phyloP scores from a whole-genome alignment of 2,888 invertebrate genomes.

The Drosophila anomelani region DNA sequence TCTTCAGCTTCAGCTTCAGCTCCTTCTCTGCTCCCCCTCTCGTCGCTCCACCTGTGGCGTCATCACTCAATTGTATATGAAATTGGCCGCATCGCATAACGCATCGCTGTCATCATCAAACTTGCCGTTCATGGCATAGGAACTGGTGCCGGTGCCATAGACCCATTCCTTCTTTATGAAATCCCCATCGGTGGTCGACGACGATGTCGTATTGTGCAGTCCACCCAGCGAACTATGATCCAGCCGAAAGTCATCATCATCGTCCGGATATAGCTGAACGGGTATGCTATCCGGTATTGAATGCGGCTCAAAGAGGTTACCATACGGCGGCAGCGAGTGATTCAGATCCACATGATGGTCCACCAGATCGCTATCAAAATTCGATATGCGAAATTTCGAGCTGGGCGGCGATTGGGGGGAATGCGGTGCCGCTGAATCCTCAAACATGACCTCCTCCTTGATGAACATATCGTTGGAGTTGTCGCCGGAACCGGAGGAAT shows the following conservation, averaged over 20 bases:
- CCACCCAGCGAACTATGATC: slow-evolving; percentile 83
- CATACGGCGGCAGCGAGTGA: slow-evolving; percentile 83
- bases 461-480: slow-evolving; percentile 84
- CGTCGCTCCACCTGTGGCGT: not conserved
- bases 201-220: slow-evolving; percentile 82
- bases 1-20: slow-evolving; percentile 3
- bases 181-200: slow-evolving; percentile 83
- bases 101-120: slow-evolving; percentile 84
- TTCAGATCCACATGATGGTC: slow-evolving; percentile 83
- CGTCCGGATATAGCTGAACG: slow-evolving; percentile 83
- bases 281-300: slow-evolving; percentile 84
- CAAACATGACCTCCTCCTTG: slow-evolving; percentile 84
- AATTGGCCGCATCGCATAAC: slow-evolving; percentile 83
- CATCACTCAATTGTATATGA: slow-evolving; percentile 82
- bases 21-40: not conserved
- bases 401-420: slow-evolving; percentile 84
- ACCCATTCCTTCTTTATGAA: slow-evolving; percentile 85
- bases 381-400: slow-evolving; percentile 83
- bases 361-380: slow-evolving; percentile 83
- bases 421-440: slow-evolving; percentile 82
- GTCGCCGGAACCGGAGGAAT: slow-evolving; percentile 83
- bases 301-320: slow-evolving; percentile 84
- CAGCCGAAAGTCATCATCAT: slow-evolving; percentile 83
- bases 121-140: slow-evolving; percentile 83
- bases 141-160: slow-evolving; percentile 81